Conservation (phyloP, 92 coral and sea anemone species). For the Epizoanthus ramosus region DNA sequence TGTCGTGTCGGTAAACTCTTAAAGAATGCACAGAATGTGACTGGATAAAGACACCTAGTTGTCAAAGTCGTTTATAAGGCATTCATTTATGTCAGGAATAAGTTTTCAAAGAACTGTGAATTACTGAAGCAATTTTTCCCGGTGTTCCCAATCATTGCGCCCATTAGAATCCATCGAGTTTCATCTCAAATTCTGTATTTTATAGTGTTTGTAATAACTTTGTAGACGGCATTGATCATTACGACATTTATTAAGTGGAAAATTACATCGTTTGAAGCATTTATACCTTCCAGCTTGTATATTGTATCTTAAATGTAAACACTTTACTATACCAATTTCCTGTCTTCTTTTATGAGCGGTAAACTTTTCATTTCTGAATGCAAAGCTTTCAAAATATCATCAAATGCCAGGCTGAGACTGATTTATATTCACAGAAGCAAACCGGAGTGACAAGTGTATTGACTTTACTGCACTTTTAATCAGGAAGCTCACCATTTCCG, state of each 20-base stretch:
- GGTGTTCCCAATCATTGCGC: not conserved
- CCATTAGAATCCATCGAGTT: not conserved
- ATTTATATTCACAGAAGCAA: not conserved
- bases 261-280: not conserved
- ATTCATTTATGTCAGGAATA: no score
- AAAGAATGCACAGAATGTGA: no score
- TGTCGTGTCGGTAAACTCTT: no score
- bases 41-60: no score
- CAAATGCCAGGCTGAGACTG: not conserved
- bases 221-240: not conserved
- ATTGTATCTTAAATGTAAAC: not conserved
- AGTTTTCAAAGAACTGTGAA: no score
- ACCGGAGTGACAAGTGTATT: slow-evolving; percentile 12
- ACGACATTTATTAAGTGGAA: not conserved
- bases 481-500: not conserved
- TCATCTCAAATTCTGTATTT: not conserved
- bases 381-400: not conserved
- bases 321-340: not conserved
- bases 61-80: no score
- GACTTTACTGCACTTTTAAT: slow-evolving; percentile 26
- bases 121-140: no score
- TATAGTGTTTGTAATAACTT: not conserved
- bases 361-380: not conserved
- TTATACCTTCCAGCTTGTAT: not conserved
- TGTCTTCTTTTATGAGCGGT: not conserved